Base-by-base conservation (phyloP, 2,888 invertebrate genomes). In the Netelia fuscicornis region DNA sequence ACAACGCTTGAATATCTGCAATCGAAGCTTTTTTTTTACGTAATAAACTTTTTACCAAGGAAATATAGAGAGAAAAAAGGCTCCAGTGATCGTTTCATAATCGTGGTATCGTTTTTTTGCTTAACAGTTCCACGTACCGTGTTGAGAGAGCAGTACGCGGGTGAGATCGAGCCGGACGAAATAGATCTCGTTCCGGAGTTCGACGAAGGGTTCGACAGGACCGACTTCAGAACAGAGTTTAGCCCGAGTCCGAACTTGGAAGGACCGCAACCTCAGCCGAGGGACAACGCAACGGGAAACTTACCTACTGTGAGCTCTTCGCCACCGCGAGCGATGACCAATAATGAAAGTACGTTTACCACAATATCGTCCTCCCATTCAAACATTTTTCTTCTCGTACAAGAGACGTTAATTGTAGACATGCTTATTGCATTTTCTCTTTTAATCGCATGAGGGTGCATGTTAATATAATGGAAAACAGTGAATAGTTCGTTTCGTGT, bases 61-160 rank as follows among this genome's bases (percentile, higher is more conserved):
- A 13, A 48, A 48, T 2, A 48, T 6, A 13, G 48, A 0, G 10
- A 30, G 30, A 30, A 30, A 30, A 30, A 30, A 30, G 11, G 11
- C 48, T 0, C 11, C 13, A 48, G 48, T 10, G 11, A 48, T 70
- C 6, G 1, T 25, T 54, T 2, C 17, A 20, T 52, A 20, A 30
- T n/a, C 20, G 13, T n/a, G 37, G 30, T 37, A 48, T 68, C 58
- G 67, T 17, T 11, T 42, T 64, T 62, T 58, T 17, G 48, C 56
- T 71, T 56, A 52, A 1, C 95, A 98, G 98, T 98, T 87, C 98
- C 97, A 2, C 95, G 97, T 87, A 97, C 97, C 92, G 97, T 98
- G 76, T 94, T 98, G 85, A 97, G 97, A 92, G 97, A 97, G 94
- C 96, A 97, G 88, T 97, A 96, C 94, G 97, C 97, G 92, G 97